Evolutionary conservation across 1,140 invertebrate species (phyloP), one percentile per base, ranked within the genome.

Genomic region (Pogonomyrmex californicus): DNA sequence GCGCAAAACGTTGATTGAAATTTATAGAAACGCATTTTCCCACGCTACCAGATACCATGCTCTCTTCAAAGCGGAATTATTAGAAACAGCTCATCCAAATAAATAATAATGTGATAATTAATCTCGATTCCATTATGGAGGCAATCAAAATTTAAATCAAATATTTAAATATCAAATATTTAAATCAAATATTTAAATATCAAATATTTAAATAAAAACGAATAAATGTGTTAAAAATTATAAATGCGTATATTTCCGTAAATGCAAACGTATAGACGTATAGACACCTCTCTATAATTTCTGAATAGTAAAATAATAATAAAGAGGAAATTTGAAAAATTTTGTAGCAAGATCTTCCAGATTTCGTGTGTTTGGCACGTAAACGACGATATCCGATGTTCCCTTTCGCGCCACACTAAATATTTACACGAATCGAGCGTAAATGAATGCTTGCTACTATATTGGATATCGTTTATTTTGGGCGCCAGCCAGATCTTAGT

Each of bases 381-480:
- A 36, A 10, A 10, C 3, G 12, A 38, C 10, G 14, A 60, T 14
- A 70, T 71, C 1, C 30, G 41, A 62, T 14, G 54, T 49, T 83
- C 9, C 33, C 23, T 62, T 54, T 49, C 68, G 79, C 66, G 51
- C n/a, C 17, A 33, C 3, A 44, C 33, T 75, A 83, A 73, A 75
- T 83, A 75, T 83, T 73, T 83, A 56, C 33, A 75, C 38, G 10
- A 82, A 47, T 10, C 6, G 30, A 60, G 54, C 54, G 66, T 23
- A 70, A 71, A 56, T 70, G 66, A 85, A 63, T 73, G 81, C 73
- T 86, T 78, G 81, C 63, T 75, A 87, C 75, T 87, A 87, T 77
- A 78, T 79, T 91, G 91, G 90, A 92, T 93, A 93, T 92, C 90
- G 87, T 87, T 90, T 90, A 87, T 89, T 91, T 92, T 94, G 94